Base-by-base conservation (phyloP, 2,888 invertebrate genomes). In the Malthinus flaveolus region DNA sequence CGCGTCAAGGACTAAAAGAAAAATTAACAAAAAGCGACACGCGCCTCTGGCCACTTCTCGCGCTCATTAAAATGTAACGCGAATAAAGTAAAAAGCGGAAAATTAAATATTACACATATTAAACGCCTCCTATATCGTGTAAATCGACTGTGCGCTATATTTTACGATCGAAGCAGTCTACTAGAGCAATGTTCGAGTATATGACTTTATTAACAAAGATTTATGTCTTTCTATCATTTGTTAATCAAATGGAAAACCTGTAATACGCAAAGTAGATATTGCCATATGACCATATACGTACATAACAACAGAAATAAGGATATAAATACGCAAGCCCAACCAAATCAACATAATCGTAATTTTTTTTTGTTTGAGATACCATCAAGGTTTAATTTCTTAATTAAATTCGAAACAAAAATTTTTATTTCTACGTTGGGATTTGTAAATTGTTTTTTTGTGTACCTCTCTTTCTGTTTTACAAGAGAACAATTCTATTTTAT, bases 171-270 rank as follows among this genome's bases (percentile, higher is more conserved):
- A 61, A 54, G 59, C 59, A 56, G 68, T 59, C 65, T 67, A 71
- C 71, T 68, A 70, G 73, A 71, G 70, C 73, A 72, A 71, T 70
- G 72, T 73, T 72, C 69, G 68, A 72, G 71, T 70, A 68, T 75
- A 76, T 75, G 76, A 73, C 77, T 77, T 76, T 76, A 77, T 77
- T 77, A 76, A 75, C 75, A 72, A 70, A 69, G 74, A 76, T 77
- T 77, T 76, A 76, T 75, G 71, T 68, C 61, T 62, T 53, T 64
- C 72, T 74, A 75, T 75, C 75, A 74, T 60, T 75, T 72, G 75
- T 73, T 76, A 76, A 77, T 77, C 77, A 76, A 76, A 75, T 73
- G 72, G 75, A 69, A 75, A 64, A 74, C 75, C 72, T 72, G 72
- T 67, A 73, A 67, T 73, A 73, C 72, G 70, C 71, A 67, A 73